Conservation (phyloP, 2,113 vertebrate genomes). For the Eptesicus fuscus region DNA sequence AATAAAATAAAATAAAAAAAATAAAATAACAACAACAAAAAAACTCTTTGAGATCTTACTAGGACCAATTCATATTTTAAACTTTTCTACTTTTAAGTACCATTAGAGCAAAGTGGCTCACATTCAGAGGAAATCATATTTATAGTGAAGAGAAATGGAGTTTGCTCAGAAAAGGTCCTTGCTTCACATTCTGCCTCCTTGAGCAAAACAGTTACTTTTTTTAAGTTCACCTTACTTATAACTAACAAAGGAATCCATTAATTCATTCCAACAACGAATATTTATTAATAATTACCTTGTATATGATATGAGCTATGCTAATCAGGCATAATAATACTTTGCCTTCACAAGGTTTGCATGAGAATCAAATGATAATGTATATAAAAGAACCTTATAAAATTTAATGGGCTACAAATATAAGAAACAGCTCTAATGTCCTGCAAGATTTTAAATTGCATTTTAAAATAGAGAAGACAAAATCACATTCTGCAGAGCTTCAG, state of each 20-base stretch:
- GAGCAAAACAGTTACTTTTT: not conserved
- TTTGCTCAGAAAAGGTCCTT: not conserved
- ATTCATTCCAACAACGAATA: not conserved
- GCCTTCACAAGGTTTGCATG: not conserved
- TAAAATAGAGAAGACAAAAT: constrained; percentile 63
- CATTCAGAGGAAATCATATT: not conserved
- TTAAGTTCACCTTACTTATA: constrained; percentile 25
- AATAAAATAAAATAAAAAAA: not conserved
- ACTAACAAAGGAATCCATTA: not conserved
- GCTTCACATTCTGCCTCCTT: not conserved
- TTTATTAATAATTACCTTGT: constrained; percentile 55
- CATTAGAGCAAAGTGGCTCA: not conserved
- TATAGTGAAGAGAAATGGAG: not conserved
- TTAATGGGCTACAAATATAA: constrained; percentile 66
- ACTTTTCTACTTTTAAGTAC: not conserved
- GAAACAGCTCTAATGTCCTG: constrained; percentile 62
- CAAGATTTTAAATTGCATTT: constrained; percentile 63
- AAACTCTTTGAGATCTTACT: not conserved
- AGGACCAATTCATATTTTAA: not conserved
- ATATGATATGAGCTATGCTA: constrained; percentile 2
- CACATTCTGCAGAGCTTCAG: constrained; percentile 58
- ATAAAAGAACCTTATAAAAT: constrained; percentile 60
- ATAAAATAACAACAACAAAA: too few relatives aligned
- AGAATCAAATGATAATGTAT: constrained; percentile 57
- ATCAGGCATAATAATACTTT: constrained; percentile 14